These are phyloP conservation scores for Ageneiosus marmoratus DNA, from an alignment of 2,113 vertebrate genomes.

Conservation along the genomic window DNA sequence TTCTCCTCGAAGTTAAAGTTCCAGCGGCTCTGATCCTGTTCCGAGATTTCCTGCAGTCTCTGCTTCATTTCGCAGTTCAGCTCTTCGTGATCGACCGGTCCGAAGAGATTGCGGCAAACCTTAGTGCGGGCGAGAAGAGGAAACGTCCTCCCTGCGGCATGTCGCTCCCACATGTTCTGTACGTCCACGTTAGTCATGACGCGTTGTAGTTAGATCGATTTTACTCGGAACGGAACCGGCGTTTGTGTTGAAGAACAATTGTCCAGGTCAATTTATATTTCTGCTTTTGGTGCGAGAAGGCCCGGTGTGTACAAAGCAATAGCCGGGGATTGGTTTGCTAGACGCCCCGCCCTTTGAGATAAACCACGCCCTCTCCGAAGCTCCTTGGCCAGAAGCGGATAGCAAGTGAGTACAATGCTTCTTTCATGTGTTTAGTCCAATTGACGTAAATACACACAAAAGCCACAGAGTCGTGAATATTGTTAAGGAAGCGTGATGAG, in stretches of 20 bases:
- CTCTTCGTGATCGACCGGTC: conserved; percentile 84
- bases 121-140: conserved; percentile 63
- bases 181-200: conserved; percentile 48
- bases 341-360: conserved; percentile 12
- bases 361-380: conserved; percentile 3
- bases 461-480: not conserved
- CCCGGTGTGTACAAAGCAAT: conserved; percentile 23
- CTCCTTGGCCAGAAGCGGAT: not conserved
- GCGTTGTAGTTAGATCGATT: not conserved
- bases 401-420: not conserved
- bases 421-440: not conserved
- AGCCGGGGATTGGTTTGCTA: conserved; percentile 38
- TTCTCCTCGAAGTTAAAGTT: conserved; percentile 86
- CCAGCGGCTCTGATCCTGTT: conserved; percentile 83
- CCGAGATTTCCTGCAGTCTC: conserved; percentile 74
- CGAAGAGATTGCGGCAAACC: conserved; percentile 83
- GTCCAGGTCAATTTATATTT: conserved; percentile 43
- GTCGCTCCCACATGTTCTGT: conserved; percentile 47
- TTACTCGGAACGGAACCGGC: conserved; percentile 14
- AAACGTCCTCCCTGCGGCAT: conserved; percentile 55
- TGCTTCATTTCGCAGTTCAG: conserved; percentile 76
- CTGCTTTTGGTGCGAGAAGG: not conserved
- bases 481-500: not conserved
- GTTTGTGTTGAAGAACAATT: conserved; percentile 12
- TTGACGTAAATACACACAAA: conserved; percentile 15